A percentile compares a stretch with the other conserved stretches of the same genome.
phyloP scores from a whole-genome alignment of 2,113 vertebrate genomes.

The Lophura nycthemera region DNA sequence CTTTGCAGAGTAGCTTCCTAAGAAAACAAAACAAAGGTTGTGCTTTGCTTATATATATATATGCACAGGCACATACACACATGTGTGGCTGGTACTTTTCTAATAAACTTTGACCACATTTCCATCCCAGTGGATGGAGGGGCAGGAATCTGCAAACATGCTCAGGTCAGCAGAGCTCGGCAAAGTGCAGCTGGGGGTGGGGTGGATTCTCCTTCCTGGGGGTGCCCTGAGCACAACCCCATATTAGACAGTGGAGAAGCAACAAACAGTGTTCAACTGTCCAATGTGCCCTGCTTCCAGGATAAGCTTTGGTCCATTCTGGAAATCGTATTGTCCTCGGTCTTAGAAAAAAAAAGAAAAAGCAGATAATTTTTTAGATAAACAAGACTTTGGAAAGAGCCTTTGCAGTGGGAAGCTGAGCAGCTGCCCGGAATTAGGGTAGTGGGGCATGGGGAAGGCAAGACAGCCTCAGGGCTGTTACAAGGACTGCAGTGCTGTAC shows the following conservation, averaged over 20 bases:
- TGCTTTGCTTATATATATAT: not conserved
- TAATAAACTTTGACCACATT: slow-evolving; percentile 58
- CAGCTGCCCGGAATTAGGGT: not conserved
- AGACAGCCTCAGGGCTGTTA: not conserved
- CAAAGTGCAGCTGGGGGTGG: not conserved
- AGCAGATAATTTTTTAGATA: not conserved
- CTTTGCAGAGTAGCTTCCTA: not conserved
- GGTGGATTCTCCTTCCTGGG: not conserved
- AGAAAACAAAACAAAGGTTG: slow-evolving; percentile 58
- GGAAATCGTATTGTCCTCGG: not conserved
- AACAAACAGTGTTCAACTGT: not conserved
- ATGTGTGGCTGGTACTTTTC: not conserved
- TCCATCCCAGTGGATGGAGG: not conserved
- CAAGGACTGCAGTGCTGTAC: no score
- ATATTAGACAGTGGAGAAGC: not conserved
- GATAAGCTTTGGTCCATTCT: not conserved
- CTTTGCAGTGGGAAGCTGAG: slow-evolving; percentile 20
- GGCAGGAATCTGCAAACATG: not conserved
- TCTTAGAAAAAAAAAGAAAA: not conserved
- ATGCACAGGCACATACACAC: not conserved
- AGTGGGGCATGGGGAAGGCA: not conserved
- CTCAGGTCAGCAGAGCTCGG: not conserved
- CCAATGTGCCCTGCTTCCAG: not conserved
- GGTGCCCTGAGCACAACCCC: not conserved
- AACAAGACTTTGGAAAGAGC: not conserved